Evolutionary conservation across 1,140 invertebrate genomes (phyloP).

Genomic region (Panagrolaimus sp.): DNA sequence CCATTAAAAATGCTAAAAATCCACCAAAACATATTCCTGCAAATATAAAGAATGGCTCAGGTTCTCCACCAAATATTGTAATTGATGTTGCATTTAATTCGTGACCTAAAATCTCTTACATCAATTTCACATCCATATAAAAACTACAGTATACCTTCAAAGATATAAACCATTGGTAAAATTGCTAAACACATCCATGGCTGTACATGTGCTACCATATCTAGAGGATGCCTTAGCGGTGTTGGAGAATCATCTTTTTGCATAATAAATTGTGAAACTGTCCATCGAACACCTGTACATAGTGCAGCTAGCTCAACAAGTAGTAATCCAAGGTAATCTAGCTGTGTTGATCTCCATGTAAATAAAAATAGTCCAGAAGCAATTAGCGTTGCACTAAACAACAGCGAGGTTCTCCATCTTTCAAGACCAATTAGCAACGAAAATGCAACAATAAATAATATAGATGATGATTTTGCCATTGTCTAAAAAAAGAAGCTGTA

Average conservation of each 20-base stretch:
- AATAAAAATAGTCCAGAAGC: conserved; percentile 84
- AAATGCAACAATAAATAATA: conserved; percentile 55
- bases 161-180: conserved; percentile 74
- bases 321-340: conserved; percentile 78
- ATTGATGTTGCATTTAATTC: conserved; percentile 58
- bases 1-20: conserved; percentile 84
- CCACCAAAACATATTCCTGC: conserved; percentile 68
- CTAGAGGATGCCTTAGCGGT: conserved; percentile 76
- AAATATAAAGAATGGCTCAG: conserved; percentile 57
- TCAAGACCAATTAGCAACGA: conserved; percentile 47
- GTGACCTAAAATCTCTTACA: conserved; percentile 24
- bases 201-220: conserved; percentile 94
- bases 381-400: conserved; percentile 81
- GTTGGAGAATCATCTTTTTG: conserved; percentile 74
- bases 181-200: conserved; percentile 93
- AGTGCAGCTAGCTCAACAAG: conserved; percentile 82
- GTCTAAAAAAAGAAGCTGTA: too few relatives aligned
- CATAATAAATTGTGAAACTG: conserved; percentile 88
- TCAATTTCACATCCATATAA: not conserved
- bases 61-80: conserved; percentile 61
- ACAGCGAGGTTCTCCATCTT: conserved; percentile 74
- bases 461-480: conserved; percentile 57
- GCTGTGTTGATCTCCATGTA: conserved; percentile 91
- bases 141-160: conserved; percentile 79
- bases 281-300: conserved; percentile 83